Conservation (phyloP, 2,113 vertebrate species). For the Plecturocebus donacophilus region DNA sequence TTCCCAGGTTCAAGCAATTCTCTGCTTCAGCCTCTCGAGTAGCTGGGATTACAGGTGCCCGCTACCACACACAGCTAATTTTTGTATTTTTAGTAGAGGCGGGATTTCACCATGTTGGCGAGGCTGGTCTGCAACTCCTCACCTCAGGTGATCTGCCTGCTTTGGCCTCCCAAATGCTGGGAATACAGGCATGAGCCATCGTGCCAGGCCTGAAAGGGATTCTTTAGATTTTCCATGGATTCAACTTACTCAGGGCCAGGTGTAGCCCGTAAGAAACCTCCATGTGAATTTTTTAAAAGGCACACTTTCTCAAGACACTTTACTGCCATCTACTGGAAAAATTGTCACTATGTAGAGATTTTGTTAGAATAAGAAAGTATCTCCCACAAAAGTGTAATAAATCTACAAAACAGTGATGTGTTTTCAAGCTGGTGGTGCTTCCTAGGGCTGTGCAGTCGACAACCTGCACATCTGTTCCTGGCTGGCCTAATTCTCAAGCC, state of each 20-base stretch:
- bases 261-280: background rate
- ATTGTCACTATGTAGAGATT: background rate
- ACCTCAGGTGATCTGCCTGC: no score
- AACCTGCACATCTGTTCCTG: background rate
- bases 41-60: no score
- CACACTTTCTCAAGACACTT: background rate
- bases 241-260: background rate
- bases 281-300: background rate
- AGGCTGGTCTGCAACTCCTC: no score
- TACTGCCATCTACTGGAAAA: slow-evolving; percentile 62
- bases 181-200: no score
- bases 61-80: no score
- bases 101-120: no score
- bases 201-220: background rate
- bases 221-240: background rate
- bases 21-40: no score
- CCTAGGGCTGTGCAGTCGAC: background rate
- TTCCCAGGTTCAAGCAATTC: no score
- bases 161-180: no score
- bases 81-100: no score
- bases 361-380: background rate
- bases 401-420: background rate
- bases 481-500: background rate
- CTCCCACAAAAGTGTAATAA: background rate
- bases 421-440: background rate